Base-by-base conservation (phyloP, 2,113 vertebrate species). In the Sebastes schlegelii region DNA sequence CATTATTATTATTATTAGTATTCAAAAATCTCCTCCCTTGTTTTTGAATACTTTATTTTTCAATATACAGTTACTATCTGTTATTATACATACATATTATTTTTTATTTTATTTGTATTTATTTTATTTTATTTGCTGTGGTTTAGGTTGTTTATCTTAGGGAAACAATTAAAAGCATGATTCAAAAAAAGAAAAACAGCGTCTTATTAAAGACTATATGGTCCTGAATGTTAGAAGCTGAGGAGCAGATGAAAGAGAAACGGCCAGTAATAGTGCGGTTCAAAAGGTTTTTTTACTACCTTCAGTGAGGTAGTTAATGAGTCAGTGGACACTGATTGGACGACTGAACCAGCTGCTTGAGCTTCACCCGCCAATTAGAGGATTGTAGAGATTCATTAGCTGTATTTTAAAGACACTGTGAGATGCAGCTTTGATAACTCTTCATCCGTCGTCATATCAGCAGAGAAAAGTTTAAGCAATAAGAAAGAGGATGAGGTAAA, bases 331-430 rank as follows among this genome's bases (percentile, higher is more conserved):
- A 23, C 40, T 51, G 51, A 73, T 49, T 61, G 40, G 45, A 70
- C 1, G 21, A 66, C 10, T 4, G 57, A 16, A 61, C 40, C 16
- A 60, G 23, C 49, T 63, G 55, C 79, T 66, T 13, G 43, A 81
- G 55, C 65, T 52, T 60, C 40, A 57, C 57, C 75, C 19, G 66
- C 63, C 54, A 82, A 84, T 68, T 66, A 84, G 46, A 52, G 74
- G 61, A 43, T 64, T 54, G 21, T 51, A n/a, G 74, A 71, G 74
- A 66, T 86, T 74, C 67, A 88, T 88, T 83, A 84, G 65, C 72
- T 34, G 46, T 40, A 64, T 75, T 81, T 85, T 63, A 82, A 73
- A 76, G 84, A 40, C 77, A 73, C 26, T 34, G 34, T 60, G 73
- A 86, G 10, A 73, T 45, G 26, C 1, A 1, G 74, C 74, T 43